Conservation (phyloP, 2,888 invertebrate genomes). For the Xylocampa areola region DNA sequence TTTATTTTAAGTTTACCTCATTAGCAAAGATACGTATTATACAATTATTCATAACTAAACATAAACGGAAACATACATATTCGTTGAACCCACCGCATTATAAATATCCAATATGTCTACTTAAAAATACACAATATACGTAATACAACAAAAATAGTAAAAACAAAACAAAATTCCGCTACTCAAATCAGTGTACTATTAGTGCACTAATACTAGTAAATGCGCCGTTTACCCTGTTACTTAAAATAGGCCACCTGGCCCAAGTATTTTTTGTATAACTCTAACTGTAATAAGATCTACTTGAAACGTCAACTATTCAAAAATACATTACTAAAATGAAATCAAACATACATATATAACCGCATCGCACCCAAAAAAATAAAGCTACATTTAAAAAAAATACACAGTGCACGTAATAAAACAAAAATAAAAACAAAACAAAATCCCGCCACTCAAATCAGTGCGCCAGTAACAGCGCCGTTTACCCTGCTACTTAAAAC, state of each 20-base stretch:
- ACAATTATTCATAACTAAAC: too few species aligned
- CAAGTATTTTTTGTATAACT: slow-evolving; percentile 60
- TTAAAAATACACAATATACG: neutral
- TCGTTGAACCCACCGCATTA: too few species aligned
- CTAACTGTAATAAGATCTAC: slow-evolving; percentile 61
- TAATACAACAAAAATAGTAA: neutral
- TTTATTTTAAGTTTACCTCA: too few species aligned
- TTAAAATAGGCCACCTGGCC: slow-evolving; percentile 51
- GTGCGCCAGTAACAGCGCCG: slow-evolving; percentile 36
- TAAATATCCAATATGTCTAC: too few species aligned
- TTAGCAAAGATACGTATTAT: too few species aligned
- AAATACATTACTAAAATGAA: neutral
- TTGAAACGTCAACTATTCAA: too few species aligned
- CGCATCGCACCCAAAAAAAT: too few species aligned
- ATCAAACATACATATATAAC: neutral
- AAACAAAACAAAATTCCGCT: slow-evolving; percentile 37
- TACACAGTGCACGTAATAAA: neutral
- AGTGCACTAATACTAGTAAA: too few species aligned
- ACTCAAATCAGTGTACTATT: slow-evolving; percentile 52
- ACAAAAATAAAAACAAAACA: slow-evolving; percentile 20
- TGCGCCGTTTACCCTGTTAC: slow-evolving; percentile 52
- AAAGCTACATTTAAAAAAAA: neutral
- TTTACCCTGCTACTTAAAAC: slow-evolving; percentile 60
- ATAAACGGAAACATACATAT: too few species aligned
- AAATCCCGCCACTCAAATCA: slow-evolving; percentile 51